phyloP scores from a whole-genome alignment of 64 coral and sea anemone species.

The Stichodactyla helianthus region DNA sequence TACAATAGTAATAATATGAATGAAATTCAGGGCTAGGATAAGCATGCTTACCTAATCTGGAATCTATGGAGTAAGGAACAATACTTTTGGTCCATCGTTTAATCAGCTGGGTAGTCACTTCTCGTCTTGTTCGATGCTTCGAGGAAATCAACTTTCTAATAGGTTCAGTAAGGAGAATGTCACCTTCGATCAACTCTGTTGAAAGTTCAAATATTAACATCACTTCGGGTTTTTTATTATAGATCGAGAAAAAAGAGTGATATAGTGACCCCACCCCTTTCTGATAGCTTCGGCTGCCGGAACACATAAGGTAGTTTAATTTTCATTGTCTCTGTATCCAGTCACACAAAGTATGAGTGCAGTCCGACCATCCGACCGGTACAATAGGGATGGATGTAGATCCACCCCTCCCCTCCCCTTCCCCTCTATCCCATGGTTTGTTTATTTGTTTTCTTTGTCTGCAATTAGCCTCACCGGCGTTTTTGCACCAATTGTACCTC shows the following conservation, averaged over 20 bases:
- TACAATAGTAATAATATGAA: too few species aligned
- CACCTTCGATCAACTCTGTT: slow-evolving; percentile 55
- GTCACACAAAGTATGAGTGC: neutral
- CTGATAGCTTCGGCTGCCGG: neutral
- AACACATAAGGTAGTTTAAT: neutral
- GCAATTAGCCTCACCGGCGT: too few species aligned
- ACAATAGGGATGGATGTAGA: too few species aligned
- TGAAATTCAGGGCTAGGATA: too few species aligned
- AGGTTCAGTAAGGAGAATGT: slow-evolving; percentile 37
- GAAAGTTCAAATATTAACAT: neutral
- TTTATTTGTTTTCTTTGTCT: too few species aligned
- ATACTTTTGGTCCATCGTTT: slow-evolving; percentile 42
- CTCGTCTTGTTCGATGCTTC: slow-evolving; percentile 29
- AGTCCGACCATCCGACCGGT: too few species aligned
- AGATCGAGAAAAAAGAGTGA: neutral
- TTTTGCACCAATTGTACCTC: too few species aligned
- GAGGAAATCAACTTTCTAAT: slow-evolving; percentile 8
- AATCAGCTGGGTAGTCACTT: slow-evolving; percentile 37
- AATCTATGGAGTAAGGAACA: slow-evolving; percentile 24
- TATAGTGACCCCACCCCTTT: neutral
- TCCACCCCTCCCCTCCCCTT: too few species aligned
- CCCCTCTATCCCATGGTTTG: too few species aligned
- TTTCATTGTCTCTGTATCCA: neutral
- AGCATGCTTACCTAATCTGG: slow-evolving; percentile 35
- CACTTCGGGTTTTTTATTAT: neutral